These are phyloP conservation scores for Danio choprae DNA, from an alignment of 2,797 vertebrate species.

Conservation along the genomic window DNA sequence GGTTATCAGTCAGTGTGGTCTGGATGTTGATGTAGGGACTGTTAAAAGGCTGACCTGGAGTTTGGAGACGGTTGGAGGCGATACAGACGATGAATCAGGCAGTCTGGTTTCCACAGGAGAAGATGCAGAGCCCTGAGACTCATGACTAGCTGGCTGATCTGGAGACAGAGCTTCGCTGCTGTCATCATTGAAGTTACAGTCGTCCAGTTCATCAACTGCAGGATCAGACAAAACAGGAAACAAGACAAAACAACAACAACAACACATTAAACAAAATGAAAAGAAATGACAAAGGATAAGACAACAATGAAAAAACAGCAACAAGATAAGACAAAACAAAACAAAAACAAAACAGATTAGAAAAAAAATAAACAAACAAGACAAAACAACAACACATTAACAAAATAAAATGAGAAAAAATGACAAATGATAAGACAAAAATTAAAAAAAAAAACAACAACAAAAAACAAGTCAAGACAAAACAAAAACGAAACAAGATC, in stretches of 20 bases:
- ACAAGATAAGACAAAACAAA: not conserved
- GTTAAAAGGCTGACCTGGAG: conserved; percentile 79
- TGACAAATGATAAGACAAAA: too few species aligned
- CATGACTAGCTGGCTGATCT: conserved; percentile 85
- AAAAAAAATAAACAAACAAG: not conserved
- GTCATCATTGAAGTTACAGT: conserved; percentile 93
- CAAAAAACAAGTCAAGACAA: too few species aligned
- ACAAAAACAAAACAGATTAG: too few species aligned
- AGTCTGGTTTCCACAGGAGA: conserved; percentile 82
- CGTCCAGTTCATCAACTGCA: conserved; percentile 79
- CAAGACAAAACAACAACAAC: not conserved
- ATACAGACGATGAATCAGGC: conserved; percentile 75
- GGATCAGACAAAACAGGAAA: conserved; percentile 36
- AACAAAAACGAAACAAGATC: too few species aligned
- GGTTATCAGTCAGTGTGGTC: not conserved
- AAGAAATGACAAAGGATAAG: not conserved
- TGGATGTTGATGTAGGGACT: not conserved
- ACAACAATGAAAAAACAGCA: not conserved
- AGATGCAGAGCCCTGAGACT: conserved; percentile 84
- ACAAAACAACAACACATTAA: not conserved
- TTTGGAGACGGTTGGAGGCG: conserved; percentile 72
- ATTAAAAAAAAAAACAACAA: too few species aligned
- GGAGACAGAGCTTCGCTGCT: conserved; percentile 89
- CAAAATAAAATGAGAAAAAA: too few species aligned
- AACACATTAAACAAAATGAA: too few species aligned